Percentiles rank a stretch among this genome's conserved stretches.
Evolutionary conservation across 2,113 vertebrate genomes (phyloP).

Genomic region (Mesocricetus auratus): DNA sequence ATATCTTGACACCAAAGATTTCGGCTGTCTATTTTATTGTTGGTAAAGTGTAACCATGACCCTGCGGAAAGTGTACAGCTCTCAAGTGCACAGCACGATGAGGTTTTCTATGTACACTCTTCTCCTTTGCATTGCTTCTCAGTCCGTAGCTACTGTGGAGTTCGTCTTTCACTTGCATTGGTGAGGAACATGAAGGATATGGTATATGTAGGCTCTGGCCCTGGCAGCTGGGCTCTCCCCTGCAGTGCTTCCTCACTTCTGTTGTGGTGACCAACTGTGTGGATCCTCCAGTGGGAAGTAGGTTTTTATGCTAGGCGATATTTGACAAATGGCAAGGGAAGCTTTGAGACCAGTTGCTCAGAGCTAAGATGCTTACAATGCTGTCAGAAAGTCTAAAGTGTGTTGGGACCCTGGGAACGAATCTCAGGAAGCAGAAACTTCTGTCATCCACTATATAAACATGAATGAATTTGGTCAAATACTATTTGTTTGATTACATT

Average conservation of each 20-base stretch:
- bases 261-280: background rate
- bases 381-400: background rate
- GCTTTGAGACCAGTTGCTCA: background rate
- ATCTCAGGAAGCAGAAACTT: background rate
- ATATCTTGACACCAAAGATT: slow-evolving; percentile 25
- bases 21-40: slow-evolving; percentile 32
- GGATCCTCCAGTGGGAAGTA: background rate
- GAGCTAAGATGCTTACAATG: background rate
- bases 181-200: background rate
- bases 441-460: background rate
- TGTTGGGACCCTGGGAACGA: background rate
- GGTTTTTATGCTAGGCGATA: background rate
- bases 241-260: background rate
- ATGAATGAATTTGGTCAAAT: background rate
- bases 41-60: background rate
- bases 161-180: background rate
- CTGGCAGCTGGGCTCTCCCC: background rate
- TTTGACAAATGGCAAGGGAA: background rate
- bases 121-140: background rate
- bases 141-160: background rate
- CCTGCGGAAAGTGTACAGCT: background rate
- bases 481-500: background rate
- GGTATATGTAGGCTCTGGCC: background rate
- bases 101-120: background rate
- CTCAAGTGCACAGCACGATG: background rate